These are phyloP conservation scores for Agrochola circellaris DNA, from an alignment of 2,888 invertebrate species.

Conservation along the genomic window DNA sequence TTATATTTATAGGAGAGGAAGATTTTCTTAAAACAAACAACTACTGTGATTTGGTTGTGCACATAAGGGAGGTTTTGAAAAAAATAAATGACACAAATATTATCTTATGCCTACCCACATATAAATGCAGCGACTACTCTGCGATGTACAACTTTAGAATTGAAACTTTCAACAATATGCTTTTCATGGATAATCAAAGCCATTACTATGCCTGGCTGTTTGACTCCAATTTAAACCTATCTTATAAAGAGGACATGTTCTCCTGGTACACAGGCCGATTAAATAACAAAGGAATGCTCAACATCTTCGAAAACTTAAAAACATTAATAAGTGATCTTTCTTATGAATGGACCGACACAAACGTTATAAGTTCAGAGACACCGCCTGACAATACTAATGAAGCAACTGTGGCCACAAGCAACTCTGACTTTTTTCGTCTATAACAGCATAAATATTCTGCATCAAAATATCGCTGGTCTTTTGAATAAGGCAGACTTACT, in stretches of 20 bases:
- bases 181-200: background rate
- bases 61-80: background rate
- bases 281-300: no score
- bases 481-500: no score
- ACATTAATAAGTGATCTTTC: background rate
- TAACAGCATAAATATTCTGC: no score
- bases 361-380: background rate
- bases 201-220: background rate
- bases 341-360: background rate
- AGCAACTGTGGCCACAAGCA: no score
- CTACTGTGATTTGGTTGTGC: background rate
- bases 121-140: no score
- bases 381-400: background rate
- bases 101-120: no score
- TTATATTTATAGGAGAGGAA: constrained; percentile 8
- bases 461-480: no score
- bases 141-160: no score
- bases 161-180: no score
- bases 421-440: no score
- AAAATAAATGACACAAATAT: background rate
- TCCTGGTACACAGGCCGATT: no score
- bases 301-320: background rate
- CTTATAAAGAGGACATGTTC: no score
- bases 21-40: background rate
- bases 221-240: background rate